Base-by-base conservation (phyloP, 2,888 invertebrate genomes). In the Bellardia pandia region DNA sequence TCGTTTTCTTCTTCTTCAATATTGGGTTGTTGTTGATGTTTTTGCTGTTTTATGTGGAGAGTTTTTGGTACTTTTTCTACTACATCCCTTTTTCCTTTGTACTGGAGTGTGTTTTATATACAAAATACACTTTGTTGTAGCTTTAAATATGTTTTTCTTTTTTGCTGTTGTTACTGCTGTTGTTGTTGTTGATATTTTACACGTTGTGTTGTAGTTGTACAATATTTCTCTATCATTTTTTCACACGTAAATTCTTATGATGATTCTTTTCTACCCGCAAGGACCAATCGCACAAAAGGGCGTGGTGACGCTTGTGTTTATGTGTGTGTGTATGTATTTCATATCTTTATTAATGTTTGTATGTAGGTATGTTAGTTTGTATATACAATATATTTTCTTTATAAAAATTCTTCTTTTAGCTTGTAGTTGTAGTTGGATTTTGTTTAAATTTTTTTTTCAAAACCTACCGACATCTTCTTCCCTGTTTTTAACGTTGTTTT, bases 191-290 rank as follows among this genome's bases (percentile, higher is more conserved):
- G 37, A 76, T 77, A 77, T 86, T 86, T 80, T 87, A 77, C 85
- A 81, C 84, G 68, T 48, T 69, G 42, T 75, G 58, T 53, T 78
- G 72, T 85, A 69, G 74, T 75, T 81, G 80, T 72, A 81, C 77
- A 81, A 45, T 75, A 79, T 85, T 81, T 91, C 91, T 90, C 91
- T 91, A 91, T 91, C 92, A 92, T 91, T 92, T 91, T 92, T 91
- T 91, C 92, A 91, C 92, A 91, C 91, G 91, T 91, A 91, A 92
- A 92, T 91, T 92, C 92, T 92, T 91, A 91, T 91, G 92, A 90
- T 90, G 92, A 91, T 92, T 92, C 91, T 92, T 92, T 92, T 92
- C 91, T 91, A 90, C 91, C 90, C 91, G 91, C 91, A 92, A 92
- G 92, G 92, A 91, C 91, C 91, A 91, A 91, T 91, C 91, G 91